Conservation (phyloP, 2,888 invertebrate genomes). For the Andrena fulva region DNA sequence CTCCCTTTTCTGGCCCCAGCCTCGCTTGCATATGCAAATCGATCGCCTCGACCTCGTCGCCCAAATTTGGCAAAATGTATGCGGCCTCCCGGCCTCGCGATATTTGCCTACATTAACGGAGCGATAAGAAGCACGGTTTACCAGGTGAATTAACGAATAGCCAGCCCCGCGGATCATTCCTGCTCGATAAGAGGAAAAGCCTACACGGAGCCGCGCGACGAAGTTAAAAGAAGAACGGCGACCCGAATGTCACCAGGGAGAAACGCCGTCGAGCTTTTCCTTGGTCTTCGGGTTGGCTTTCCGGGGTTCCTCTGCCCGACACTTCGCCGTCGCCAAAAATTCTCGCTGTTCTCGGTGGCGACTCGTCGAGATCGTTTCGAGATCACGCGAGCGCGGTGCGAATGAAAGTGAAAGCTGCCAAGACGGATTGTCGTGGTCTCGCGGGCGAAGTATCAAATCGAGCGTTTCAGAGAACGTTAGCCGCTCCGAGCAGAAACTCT, state of each 20-base stretch:
- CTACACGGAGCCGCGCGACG: not conserved
- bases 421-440: constrained; percentile 43
- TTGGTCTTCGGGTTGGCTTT: too few relatives aligned
- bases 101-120: constrained; percentile 2
- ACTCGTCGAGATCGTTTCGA: constrained; percentile 41
- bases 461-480: not conserved
- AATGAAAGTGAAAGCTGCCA: constrained; percentile 69
- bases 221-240: not conserved
- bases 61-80: not conserved
- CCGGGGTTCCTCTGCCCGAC: too few relatives aligned
- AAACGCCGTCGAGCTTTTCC: not conserved
- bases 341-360: not conserved
- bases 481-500: not conserved
- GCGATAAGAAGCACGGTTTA: constrained; percentile 9
- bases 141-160: constrained; percentile 8
- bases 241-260: not conserved
- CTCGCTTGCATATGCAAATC: not conserved
- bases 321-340: constrained; percentile 22
- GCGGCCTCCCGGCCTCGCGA: constrained; percentile 1
- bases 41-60: too few relatives aligned
- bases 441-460: constrained; percentile 20
- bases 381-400: constrained; percentile 52
- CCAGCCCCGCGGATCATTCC: not conserved
- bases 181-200: not conserved
- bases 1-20: not conserved